Base-by-base conservation (phyloP, 2,113 vertebrate species). In the Nothoprocta perdicaria region DNA sequence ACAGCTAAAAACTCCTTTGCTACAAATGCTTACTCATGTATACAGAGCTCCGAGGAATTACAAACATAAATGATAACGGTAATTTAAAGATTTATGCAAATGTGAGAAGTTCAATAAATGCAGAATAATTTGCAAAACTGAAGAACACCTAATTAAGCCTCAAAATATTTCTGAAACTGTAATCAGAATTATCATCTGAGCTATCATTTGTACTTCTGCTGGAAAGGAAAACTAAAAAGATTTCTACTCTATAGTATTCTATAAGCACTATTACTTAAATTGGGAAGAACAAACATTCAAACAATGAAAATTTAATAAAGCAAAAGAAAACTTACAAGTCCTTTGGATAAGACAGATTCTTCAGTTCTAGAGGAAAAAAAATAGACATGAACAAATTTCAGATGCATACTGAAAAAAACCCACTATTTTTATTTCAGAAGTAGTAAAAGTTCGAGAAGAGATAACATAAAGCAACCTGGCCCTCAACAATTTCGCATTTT, bases 321-420 rank as follows among this genome's bases (percentile, higher is more conserved):
- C 46, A 65, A 62, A 27, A 92, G 81, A 8, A 86, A 84, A 97
- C 98, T 98, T 98, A 99, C 99, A 97, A 99, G 95, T 97, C 99
- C 99, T 98, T 99, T 99, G 61, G 98, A 98, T 92, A 98, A 96
- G 90, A 98, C 35, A 12, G 99, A 98, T 96, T 99, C 99, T 93
- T 98, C 98, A 95, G 98, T 98, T 97, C 99, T 99, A 96, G 71
- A 84, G 71, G 84, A 96, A 61, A 96, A 96, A 13, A 88, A 71
- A 95, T 91, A 92, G 86, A 77, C 24, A 89, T 67, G 68, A 89
- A 84, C 33, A 95, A 57, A 84, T 50, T 71, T 41, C 63, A 81
- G 5, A 55, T 40, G 10, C 22, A 46, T 72, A 84, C 72, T 61
- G 45, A 77, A 80, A 68, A 22, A 46, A 38, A 55, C 19, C 77